Base-by-base conservation (phyloP, 2,797 vertebrate species). In the Enteromius argenteus region DNA sequence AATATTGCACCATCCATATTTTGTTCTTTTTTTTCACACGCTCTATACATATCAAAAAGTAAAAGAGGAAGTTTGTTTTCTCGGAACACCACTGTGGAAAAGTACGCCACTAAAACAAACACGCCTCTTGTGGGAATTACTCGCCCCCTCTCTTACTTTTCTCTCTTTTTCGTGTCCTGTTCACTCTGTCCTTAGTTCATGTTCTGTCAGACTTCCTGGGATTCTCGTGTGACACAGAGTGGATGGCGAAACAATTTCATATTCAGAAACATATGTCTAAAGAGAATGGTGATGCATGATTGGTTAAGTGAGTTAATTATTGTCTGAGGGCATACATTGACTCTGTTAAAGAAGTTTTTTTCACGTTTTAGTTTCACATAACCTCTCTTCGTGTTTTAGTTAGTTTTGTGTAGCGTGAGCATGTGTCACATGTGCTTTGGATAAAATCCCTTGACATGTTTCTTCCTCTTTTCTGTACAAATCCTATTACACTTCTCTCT, bases 181-280 rank as follows among this genome's bases (percentile, higher is more conserved):
- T 84, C 84, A 85, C 82, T 27, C 39, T 87, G 87, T 90, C 90
- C 86, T 88, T 60, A 58, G 67, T 68, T 89, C 88, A 86, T 88
- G 90, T 90, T 89, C 85, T 85, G 64, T 74, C 83, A 74, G 60
- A 60, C 77, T 84, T 44, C 66, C 80, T 80, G 69, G 77, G 42
- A 58, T 74, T 71, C 86, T 23, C 2, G 80, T 78, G 84, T 81
- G 39, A 81, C 82, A 79, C 23, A 69, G 14, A 37, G 74, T 53
- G 17, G 49, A 64, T 78, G 84, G 86, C 83, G 80, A 85, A n/a
- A 56, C 56, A 86, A 67, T 77, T 6, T 49, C 17, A 73, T 84
- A 88, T 90, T 88, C 90, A 92, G 91, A 88, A 90, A 91, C 90
- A 85, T 90, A 62, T 14, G 37, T 82, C 83, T 86, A 5, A 53